phyloP scores from a whole-genome alignment of 2,113 vertebrate genomes.

The Cyprinus carpio region DNA sequence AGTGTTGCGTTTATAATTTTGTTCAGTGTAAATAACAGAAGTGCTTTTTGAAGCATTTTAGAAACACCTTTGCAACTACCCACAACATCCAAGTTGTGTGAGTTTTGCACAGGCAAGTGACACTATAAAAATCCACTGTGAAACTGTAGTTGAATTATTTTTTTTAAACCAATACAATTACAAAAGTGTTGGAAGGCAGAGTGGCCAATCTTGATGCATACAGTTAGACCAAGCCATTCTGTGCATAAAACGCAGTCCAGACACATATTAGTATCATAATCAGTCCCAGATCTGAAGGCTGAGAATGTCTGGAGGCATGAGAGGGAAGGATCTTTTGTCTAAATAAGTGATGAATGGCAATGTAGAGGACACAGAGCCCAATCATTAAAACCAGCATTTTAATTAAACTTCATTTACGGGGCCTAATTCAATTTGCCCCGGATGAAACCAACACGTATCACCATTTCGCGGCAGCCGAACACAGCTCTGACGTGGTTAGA shows the following conservation, averaged over 20 bases:
- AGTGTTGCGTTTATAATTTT: no score
- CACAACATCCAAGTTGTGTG: neutral
- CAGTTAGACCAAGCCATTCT: constrained; percentile 13
- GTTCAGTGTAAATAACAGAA: no score
- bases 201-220: neutral
- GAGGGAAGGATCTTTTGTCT: constrained; percentile 33
- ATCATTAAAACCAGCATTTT: constrained; percentile 51
- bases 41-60: neutral
- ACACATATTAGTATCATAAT: constrained; percentile 20
- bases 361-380: constrained; percentile 47
- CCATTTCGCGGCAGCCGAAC: constrained; percentile 22
- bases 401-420: constrained; percentile 59
- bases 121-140: neutral
- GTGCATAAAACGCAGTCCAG: constrained; percentile 15
- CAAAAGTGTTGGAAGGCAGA: constrained; percentile 4
- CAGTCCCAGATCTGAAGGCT: constrained; percentile 8
- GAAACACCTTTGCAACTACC: neutral
- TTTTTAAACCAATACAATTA: neutral
- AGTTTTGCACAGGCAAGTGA: neutral
- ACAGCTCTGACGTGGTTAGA: constrained; percentile 47
- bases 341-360: constrained; percentile 45
- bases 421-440: constrained; percentile 56
- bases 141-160: neutral
- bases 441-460: constrained; percentile 24
- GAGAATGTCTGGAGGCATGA: neutral